These are phyloP conservation scores for Exephanes ischioxanthus DNA, from an alignment of 2,888 invertebrate genomes.

Conservation along the genomic window DNA sequence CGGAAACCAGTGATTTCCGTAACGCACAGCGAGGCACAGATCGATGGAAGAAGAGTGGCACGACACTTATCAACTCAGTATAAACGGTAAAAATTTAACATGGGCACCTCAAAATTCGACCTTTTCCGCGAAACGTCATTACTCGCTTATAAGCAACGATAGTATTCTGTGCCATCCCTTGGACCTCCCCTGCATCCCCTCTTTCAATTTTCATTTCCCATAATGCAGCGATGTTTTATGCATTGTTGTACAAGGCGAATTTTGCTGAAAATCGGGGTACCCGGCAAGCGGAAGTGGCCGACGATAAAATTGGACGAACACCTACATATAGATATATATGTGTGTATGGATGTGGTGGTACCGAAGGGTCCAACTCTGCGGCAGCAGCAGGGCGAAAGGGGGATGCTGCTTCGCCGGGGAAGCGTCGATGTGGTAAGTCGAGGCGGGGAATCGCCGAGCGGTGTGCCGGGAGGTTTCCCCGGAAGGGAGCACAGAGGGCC, in stretches of 20 bases:
- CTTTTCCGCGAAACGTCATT: background rate
- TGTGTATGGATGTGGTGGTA: slow-evolving; percentile 11
- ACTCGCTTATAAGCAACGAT: background rate
- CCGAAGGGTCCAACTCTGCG: background rate
- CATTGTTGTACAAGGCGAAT: slow-evolving; percentile 31
- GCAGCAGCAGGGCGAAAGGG: background rate
- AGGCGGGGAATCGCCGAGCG: background rate
- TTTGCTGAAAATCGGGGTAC: slow-evolving; percentile 18
- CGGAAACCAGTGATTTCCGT: slow-evolving; percentile 5
- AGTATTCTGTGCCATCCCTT: background rate
- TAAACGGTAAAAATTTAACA: background rate
- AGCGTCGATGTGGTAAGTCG: slow-evolving; percentile 23
- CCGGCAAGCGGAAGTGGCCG: slow-evolving; percentile 14
- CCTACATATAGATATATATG: slow-evolving; percentile 24
- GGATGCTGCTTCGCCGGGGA: background rate
- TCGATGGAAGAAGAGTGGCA: background rate
- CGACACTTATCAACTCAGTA: background rate
- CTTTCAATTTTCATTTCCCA: background rate
- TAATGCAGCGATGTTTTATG: slow-evolving; percentile 42
- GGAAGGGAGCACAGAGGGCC: slow-evolving; percentile 2
- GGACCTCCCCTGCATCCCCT: too few relatives aligned
- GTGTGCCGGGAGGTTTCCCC: background rate
- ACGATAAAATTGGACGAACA: slow-evolving; percentile 49
- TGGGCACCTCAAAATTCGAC: background rate
- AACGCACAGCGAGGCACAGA: background rate